A percentile compares a stretch with the other conserved stretches of the same genome.
These are phyloP conservation scores for Typhlichthys subterraneus DNA, from an alignment of 2,797 vertebrate species.

Conservation along the genomic window DNA sequence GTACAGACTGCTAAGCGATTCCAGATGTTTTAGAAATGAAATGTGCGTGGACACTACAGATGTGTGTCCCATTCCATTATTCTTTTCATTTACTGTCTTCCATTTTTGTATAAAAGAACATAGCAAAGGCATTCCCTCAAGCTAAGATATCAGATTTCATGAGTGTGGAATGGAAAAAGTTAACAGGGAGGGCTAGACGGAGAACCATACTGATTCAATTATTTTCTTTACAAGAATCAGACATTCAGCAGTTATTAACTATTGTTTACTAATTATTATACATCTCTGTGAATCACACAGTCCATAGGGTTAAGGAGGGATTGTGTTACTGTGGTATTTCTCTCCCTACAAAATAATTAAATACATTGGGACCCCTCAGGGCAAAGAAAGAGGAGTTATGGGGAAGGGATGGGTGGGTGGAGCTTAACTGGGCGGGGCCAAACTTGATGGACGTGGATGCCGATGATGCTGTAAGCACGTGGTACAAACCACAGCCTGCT, in stretches of 20 bases:
- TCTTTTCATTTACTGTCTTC: too few species aligned
- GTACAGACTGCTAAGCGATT: slow-evolving; percentile 53
- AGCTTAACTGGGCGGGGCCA: slow-evolving; percentile 9
- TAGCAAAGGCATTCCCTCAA: too few species aligned
- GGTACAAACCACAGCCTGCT: too few species aligned
- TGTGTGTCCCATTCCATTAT: slow-evolving; percentile 35
- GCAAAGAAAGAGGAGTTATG: slow-evolving; percentile 9
- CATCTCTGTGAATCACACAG: neutral
- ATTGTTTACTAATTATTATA: too few species aligned
- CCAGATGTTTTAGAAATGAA: slow-evolving; percentile 69
- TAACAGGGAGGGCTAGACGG: too few species aligned
- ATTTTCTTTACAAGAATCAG: too few species aligned
- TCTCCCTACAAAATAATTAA: slow-evolving; percentile 5
- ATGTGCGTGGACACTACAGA: slow-evolving; percentile 46
- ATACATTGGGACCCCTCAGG: neutral
- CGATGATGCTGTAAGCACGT: neutral
- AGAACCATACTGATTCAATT: too few species aligned
- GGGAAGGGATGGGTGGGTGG: slow-evolving; percentile 28
- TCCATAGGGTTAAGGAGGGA: slow-evolving; percentile 4
- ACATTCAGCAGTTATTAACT: too few species aligned
- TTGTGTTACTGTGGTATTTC: slow-evolving; percentile 14
- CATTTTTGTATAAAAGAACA: too few species aligned
- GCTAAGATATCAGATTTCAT: too few species aligned
- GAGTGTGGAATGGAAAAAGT: too few species aligned
- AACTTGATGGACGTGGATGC: slow-evolving; percentile 32